Evolutionary conservation across 2,888 invertebrate genomes (phyloP).

Genomic region (Hedya salicella): DNA sequence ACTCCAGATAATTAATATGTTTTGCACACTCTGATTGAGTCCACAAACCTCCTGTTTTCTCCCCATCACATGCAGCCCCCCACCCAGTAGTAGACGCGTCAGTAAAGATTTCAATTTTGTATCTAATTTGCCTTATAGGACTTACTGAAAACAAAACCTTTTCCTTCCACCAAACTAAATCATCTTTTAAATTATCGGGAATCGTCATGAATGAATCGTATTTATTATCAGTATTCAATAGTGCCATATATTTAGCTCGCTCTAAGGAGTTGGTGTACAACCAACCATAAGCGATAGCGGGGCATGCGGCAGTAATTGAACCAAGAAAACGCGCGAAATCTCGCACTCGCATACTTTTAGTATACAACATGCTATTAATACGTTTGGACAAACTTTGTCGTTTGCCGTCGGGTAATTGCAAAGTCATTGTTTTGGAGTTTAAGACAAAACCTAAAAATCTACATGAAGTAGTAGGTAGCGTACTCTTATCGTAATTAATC

Average conservation of each 20-base stretch:
- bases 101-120: not conserved
- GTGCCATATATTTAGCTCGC: not conserved
- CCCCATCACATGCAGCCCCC: not conserved
- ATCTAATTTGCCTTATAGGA: not conserved
- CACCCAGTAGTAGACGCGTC: conserved; percentile 7
- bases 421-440: not conserved
- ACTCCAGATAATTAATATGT: conserved; percentile 1
- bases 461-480: not conserved
- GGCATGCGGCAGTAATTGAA: conserved; percentile 5
- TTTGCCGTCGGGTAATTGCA: no score
- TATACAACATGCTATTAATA: not conserved
- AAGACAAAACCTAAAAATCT: conserved; percentile 3
- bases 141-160: not conserved
- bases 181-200: not conserved
- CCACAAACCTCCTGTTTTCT: not conserved
- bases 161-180: conserved; percentile 1
- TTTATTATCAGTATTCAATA: conserved; percentile 17
- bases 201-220: not conserved
- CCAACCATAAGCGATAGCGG: conserved; percentile 1
- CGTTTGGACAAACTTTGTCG: not conserved
- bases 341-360: not conserved
- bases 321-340: conserved; percentile 3
- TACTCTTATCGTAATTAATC: not conserved
- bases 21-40: not conserved
- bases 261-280: not conserved